Evolutionary conservation across 2,113 vertebrate species (phyloP).

Genomic region (Ceyx margarethae): DNA sequence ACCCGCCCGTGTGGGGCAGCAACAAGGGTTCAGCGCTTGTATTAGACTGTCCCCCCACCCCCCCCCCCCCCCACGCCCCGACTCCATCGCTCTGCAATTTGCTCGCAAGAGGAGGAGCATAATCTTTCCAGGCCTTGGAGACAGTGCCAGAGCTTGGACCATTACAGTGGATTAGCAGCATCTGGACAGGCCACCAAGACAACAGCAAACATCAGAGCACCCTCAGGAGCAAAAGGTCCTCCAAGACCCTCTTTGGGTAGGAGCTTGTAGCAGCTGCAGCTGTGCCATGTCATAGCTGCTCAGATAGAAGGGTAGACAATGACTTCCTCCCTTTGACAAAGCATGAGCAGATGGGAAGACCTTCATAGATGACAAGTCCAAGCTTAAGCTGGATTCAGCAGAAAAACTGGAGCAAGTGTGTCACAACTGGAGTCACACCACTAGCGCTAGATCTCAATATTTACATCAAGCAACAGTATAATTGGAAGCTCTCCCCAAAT

Average conservation of each 20-base stretch:
- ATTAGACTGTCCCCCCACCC: too few species aligned
- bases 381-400: neutral
- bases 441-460: neutral
- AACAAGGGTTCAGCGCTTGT: too few species aligned
- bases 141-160: neutral
- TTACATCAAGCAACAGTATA: neutral
- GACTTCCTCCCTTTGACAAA: neutral
- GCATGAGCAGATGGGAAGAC: neutral
- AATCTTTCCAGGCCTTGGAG: neutral
- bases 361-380: neutral
- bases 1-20: too few species aligned
- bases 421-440: neutral
- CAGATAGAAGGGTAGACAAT: fast-evolving
- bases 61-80: too few species aligned
- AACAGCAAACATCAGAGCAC: neutral
- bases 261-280: fast-evolving
- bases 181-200: neutral
- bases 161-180: neutral
- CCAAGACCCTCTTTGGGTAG: fast-evolving
- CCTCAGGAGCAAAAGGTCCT: neutral
- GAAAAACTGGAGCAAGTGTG: fast-evolving
- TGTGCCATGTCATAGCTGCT: fast-evolving
- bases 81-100: fast-evolving
- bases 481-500: neutral
- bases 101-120: neutral